Conservation (phyloP, 1,140 invertebrate species). For the Drosophila kurseongensis region DNA sequence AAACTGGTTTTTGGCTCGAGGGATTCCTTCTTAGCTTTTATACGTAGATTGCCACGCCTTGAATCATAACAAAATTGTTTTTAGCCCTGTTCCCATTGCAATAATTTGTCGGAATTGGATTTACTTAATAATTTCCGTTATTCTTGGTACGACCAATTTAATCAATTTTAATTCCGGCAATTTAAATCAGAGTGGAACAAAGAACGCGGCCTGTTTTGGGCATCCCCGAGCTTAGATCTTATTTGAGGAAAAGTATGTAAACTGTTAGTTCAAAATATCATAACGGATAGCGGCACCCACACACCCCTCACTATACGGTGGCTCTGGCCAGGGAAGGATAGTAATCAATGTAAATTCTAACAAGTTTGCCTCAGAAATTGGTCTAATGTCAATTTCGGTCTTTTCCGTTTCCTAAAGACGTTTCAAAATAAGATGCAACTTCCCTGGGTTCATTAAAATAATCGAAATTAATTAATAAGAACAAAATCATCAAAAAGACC, state of each 20-base stretch:
- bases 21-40: slow-evolving; percentile 24
- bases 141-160: slow-evolving; percentile 9
- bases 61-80: slow-evolving; percentile 18
- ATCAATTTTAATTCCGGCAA: slow-evolving; percentile 4
- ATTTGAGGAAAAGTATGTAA: slow-evolving; percentile 50
- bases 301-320: slow-evolving; percentile 10
- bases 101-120: slow-evolving; percentile 1
- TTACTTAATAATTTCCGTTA: background rate
- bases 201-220: slow-evolving; percentile 4
- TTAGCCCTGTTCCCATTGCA: slow-evolving; percentile 2
- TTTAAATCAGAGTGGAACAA: background rate
- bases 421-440: background rate
- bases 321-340: slow-evolving; percentile 16
- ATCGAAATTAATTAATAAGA: slow-evolving; percentile 13
- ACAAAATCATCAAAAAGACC: slow-evolving; percentile 24
- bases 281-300: slow-evolving; percentile 47
- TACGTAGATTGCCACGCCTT: slow-evolving; percentile 31
- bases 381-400: slow-evolving; percentile 12
- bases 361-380: slow-evolving; percentile 3
- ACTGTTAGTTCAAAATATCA: slow-evolving; percentile 74
- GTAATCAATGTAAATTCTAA: slow-evolving; percentile 25
- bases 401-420: background rate
- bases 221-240: slow-evolving; percentile 54
- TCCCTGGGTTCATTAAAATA: slow-evolving; percentile 7
- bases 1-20: slow-evolving; percentile 16